phyloP scores from a whole-genome alignment of 2,797 vertebrate species.

The Anguilla megastoma region DNA sequence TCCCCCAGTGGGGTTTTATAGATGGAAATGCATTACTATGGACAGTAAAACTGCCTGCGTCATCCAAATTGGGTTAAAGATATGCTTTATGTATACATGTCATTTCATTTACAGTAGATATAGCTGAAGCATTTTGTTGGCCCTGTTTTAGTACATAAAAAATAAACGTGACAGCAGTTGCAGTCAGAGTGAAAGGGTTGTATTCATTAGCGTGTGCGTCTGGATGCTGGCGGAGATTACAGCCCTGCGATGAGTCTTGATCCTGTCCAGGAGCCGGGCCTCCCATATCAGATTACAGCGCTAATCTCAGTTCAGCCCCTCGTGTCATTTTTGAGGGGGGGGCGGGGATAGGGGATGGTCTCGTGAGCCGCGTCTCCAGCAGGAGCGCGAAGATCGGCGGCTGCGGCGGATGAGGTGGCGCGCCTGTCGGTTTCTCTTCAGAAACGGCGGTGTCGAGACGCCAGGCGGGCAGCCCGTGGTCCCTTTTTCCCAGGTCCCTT shows the following conservation, averaged over 20 bases:
- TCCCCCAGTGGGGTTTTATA: neutral
- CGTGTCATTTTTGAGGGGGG: neutral
- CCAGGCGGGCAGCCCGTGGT: neutral
- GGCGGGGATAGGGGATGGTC: neutral
- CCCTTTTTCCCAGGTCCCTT: neutral
- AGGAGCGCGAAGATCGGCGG: neutral
- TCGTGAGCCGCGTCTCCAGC: neutral
- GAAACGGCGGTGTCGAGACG: neutral
- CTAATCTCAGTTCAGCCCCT: neutral
- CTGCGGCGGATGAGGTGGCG: neutral
- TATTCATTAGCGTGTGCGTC: neutral
- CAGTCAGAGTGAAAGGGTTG: neutral
- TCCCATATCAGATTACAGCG: neutral
- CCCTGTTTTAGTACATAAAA: neutral
- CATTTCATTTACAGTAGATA: neutral
- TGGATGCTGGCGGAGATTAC: neutral
- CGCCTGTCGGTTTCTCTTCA: neutral
- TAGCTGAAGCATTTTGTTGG: neutral
- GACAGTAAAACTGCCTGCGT: neutral
- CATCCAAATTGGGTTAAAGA: neutral
- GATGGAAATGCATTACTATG: neutral
- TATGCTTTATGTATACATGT: neutral
- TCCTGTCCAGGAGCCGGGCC: neutral
- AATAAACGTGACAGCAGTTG: neutral
- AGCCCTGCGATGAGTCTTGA: neutral